Percentiles rank a stretch among this genome's conserved stretches.
Conservation (phyloP, 2,113 vertebrate genomes). For the Odontophorus gujanensis region DNA sequence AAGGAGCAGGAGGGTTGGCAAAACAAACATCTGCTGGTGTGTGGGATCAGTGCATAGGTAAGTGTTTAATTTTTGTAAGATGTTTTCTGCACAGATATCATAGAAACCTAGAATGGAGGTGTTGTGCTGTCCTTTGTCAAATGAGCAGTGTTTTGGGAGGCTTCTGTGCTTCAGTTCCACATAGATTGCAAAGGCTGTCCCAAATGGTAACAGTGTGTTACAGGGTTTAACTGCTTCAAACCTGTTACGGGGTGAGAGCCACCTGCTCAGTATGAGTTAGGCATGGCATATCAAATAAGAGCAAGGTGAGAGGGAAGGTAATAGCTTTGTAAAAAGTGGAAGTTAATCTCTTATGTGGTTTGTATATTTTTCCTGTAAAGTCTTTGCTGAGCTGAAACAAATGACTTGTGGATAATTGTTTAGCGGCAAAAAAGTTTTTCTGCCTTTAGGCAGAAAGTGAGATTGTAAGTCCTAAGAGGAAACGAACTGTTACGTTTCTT, state of each 20-base stretch:
- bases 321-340: not conserved
- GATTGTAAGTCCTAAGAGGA: not conserved
- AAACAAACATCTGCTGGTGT: not conserved
- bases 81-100: not conserved
- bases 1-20: not conserved
- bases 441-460: not conserved
- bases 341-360: not conserved
- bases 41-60: not conserved
- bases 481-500: not conserved
- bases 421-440: not conserved
- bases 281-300: not conserved
- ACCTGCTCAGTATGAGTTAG: not conserved
- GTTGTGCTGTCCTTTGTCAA: not conserved
- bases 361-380: not conserved
- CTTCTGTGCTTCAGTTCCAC: not conserved
- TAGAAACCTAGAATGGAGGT: not conserved
- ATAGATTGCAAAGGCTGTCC: not conserved
- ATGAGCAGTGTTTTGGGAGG: not conserved
- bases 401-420: not conserved
- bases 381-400: not conserved
- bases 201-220: not conserved
- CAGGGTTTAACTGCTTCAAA: not conserved
- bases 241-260: not conserved
- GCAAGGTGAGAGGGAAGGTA: not conserved
- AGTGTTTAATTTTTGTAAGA: constrained; percentile 27